A percentile compares a stretch with the other conserved stretches of the same genome.
Evolutionary conservation across 2,888 invertebrate genomes (phyloP).

Genomic region (Scrobipalpa atriplicella): DNA sequence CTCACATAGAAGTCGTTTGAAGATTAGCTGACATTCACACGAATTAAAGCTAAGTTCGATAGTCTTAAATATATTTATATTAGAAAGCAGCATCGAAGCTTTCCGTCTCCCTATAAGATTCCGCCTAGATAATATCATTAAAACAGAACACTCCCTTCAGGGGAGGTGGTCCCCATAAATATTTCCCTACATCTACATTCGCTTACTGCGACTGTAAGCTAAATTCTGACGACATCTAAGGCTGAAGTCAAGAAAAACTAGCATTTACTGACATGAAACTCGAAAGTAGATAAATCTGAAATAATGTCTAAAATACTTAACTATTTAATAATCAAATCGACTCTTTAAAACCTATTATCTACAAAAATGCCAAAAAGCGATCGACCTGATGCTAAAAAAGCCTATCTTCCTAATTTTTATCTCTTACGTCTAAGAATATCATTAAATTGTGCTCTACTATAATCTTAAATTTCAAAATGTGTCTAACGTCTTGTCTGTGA

Average conservation of each 20-base stretch:
- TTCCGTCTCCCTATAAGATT: slow-evolving; percentile 44
- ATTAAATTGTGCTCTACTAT: slow-evolving; percentile 67
- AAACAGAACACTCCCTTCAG: slow-evolving; percentile 65
- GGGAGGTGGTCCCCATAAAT: slow-evolving; percentile 78
- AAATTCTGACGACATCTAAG: slow-evolving; percentile 59
- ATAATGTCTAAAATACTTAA: slow-evolving; percentile 45
- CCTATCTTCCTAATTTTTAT: slow-evolving; percentile 58
- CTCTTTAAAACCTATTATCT: slow-evolving; percentile 64
- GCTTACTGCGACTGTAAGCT: slow-evolving; percentile 60
- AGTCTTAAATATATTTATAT: slow-evolving; percentile 52
- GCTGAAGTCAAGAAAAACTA: slow-evolving; percentile 67
- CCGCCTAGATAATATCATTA: slow-evolving; percentile 48
- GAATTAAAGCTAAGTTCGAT: slow-evolving; percentile 64
- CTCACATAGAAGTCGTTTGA: slow-evolving; percentile 57
- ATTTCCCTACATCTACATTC: slow-evolving; percentile 56
- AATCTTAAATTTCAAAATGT: slow-evolving; percentile 51
- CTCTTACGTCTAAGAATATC: slow-evolving; percentile 58
- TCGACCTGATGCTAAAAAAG: slow-evolving; percentile 73
- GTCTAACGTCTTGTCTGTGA: slow-evolving; percentile 54
- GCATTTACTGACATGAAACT: slow-evolving; percentile 61
- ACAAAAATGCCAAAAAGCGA: slow-evolving; percentile 75
- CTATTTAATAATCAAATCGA: slow-evolving; percentile 60
- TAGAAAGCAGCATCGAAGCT: slow-evolving; percentile 67
- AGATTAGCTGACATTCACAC: slow-evolving; percentile 54
- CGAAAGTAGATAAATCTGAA: slow-evolving; percentile 54